Percentiles rank a stretch among this genome's conserved stretches.
Evolutionary conservation across 2,797 vertebrate genomes (phyloP).

Genomic region (Aplochiton taeniatus): DNA sequence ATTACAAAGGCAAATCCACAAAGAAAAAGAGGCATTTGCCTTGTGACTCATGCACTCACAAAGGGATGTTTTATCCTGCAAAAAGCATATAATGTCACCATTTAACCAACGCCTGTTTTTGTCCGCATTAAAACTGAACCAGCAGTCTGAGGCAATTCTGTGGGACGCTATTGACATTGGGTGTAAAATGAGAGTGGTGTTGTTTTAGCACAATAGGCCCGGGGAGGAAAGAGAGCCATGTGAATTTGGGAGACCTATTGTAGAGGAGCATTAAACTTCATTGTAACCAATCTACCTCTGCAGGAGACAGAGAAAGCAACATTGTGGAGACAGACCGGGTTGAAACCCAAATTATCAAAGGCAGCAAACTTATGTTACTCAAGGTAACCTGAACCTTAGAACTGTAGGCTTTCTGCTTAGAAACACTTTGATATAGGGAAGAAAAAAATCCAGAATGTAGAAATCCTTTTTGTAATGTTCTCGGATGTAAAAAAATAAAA

Average conservation of each 20-base stretch:
- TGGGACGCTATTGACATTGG: slow-evolving; percentile 68
- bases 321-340: slow-evolving; percentile 59
- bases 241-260: slow-evolving; percentile 71
- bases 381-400: slow-evolving; percentile 16
- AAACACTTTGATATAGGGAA: slow-evolving; percentile 42
- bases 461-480: slow-evolving; percentile 35
- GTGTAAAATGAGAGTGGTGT: slow-evolving; percentile 69
- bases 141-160: slow-evolving; percentile 59
- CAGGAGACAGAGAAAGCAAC: slow-evolving; percentile 60
- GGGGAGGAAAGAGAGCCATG: slow-evolving; percentile 61
- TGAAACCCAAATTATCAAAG: slow-evolving; percentile 62
- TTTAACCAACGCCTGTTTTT: slow-evolving; percentile 57
- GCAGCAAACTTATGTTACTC: slow-evolving; percentile 56
- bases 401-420: slow-evolving; percentile 40
- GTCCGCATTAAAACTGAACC: slow-evolving; percentile 63
- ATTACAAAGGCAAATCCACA: background rate
- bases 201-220: slow-evolving; percentile 70
- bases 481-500: too few species aligned
- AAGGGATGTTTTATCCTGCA: slow-evolving; percentile 34
- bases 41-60: slow-evolving; percentile 25
- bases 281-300: slow-evolving; percentile 66
- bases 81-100: slow-evolving; percentile 43
- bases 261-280: slow-evolving; percentile 68
- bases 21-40: background rate
- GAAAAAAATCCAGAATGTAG: too few species aligned